Base-by-base conservation (phyloP, 2,113 vertebrate genomes). In the Trinectes maculatus region DNA sequence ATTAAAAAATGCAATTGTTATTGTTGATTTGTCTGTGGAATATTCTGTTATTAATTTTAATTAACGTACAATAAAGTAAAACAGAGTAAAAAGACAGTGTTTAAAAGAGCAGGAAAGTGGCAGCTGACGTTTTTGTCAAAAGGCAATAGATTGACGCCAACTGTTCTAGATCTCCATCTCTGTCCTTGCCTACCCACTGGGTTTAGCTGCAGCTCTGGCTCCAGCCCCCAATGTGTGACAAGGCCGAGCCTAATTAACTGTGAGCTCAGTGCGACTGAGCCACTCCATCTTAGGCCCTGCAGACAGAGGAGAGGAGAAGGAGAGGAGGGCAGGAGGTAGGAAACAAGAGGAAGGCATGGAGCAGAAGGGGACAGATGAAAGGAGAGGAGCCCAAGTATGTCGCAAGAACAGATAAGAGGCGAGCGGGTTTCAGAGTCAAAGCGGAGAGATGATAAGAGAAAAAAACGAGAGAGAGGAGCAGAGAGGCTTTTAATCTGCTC, bases 161-260 rank as follows among this genome's bases (percentile, higher is more conserved):
- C 73, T 72, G 74, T 68, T 79, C 74, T 11, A 62, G 72, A 85
- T 88, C 82, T 82, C 86, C 80, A 78, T 83, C 81, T 80, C 78
- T 22, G 78, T 65, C 82, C 74, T 67, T 48, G 69, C 77, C 70
- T 77, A 74, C 87, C 85, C 70, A 83, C 89, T 76, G 85, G 71
- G 65, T 79, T 82, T 53, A 72, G 79, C 79, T 69, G 63, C 67
- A 77, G 66, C 74, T 80, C 82, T 55, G 74, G 71, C 80, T 87
- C 58, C 74, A 55, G 79, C 74, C 57, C 62, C 77, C 70, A 60
- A 77, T 61, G 77, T 83, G 85, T 82, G 86, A 92, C 87, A 81
- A 83, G 85, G 80, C 85, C 87, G 75, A 71, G 85, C 60, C 85
- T 91, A 89, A 91, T 91, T 89, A 92, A 86, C 82, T 77, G 70